phyloP scores from a whole-genome alignment of 2,113 vertebrate species.

The Micromys minutus region DNA sequence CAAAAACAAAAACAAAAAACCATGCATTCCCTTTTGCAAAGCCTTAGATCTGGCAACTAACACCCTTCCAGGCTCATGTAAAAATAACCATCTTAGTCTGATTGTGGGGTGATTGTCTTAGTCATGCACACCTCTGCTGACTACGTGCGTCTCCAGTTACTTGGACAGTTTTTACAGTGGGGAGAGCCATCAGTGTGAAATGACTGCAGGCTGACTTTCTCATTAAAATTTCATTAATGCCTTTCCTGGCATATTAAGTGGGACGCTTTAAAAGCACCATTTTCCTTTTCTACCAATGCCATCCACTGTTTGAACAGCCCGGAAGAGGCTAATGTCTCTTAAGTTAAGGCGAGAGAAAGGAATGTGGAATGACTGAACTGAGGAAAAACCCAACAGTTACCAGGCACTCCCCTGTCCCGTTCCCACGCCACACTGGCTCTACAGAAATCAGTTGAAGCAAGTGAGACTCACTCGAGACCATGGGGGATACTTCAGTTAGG shows the following conservation, averaged over 20 bases:
- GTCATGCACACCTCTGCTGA: background rate
- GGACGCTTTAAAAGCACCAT: constrained; percentile 63
- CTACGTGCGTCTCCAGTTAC: background rate
- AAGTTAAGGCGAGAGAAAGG: constrained; percentile 56
- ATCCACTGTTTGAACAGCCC: constrained; percentile 66
- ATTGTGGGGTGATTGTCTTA: background rate
- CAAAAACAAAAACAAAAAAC: background rate
- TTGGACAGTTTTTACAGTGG: constrained; percentile 52
- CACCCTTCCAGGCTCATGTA: background rate
- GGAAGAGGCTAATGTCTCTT: constrained; percentile 60
- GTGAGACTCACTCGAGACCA: background rate
- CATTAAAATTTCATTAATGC: constrained; percentile 80
- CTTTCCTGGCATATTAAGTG: constrained; percentile 63
- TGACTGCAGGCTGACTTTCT: constrained; percentile 75
- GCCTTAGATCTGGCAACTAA: background rate
- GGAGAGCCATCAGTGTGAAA: constrained; percentile 75
- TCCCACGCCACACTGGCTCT: background rate
- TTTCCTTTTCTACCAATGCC: constrained; percentile 77
- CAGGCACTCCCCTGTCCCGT: background rate
- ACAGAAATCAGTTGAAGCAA: constrained; percentile 24
- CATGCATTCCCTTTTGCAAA: background rate
- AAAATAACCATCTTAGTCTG: background rate
- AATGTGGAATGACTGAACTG: background rate
- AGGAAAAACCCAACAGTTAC: constrained; percentile 30
- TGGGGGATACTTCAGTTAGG: background rate